Evolutionary conservation across 2,888 invertebrate species (phyloP).

Genomic region (Blastobasis lacticolella): DNA sequence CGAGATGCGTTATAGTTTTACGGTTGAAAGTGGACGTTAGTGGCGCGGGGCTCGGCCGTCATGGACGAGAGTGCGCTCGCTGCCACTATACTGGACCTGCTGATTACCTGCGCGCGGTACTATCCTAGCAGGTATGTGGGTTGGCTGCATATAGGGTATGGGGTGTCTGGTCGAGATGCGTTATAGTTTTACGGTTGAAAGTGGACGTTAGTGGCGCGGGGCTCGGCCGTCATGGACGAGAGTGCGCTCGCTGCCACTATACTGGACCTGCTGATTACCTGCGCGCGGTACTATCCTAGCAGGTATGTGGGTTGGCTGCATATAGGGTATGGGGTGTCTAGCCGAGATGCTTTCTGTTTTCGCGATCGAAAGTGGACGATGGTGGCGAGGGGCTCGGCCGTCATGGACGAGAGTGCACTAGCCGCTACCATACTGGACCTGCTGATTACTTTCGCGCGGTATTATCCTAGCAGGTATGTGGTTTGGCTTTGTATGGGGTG

Average conservation of each 20-base stretch:
- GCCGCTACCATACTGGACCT: constrained; percentile 93
- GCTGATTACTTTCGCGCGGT: constrained; percentile 92
- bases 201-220: constrained; percentile 91
- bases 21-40: constrained; percentile 95
- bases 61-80: constrained; percentile 96
- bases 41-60: constrained; percentile 87
- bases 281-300: constrained; percentile 96
- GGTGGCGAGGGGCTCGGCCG: constrained; percentile 86
- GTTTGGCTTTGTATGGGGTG: too few relatives aligned
- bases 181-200: too few relatives aligned
- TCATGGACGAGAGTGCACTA: constrained; percentile 94
- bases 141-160: too few relatives aligned
- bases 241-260: constrained; percentile 93
- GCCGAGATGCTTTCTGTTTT: too few relatives aligned
- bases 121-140: constrained; percentile 96
- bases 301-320: constrained; percentile 66
- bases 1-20: too few relatives aligned
- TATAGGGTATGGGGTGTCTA: too few relatives aligned
- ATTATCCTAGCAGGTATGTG: constrained; percentile 95
- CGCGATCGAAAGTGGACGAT: constrained; percentile 89
- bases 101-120: constrained; percentile 94
- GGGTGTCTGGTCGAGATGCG: too few relatives aligned
- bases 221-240: constrained; percentile 90
- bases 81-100: constrained; percentile 91
- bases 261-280: constrained; percentile 92